Evolutionary conservation across 2,113 vertebrate species (phyloP).

Genomic region (Stegastes partitus): DNA sequence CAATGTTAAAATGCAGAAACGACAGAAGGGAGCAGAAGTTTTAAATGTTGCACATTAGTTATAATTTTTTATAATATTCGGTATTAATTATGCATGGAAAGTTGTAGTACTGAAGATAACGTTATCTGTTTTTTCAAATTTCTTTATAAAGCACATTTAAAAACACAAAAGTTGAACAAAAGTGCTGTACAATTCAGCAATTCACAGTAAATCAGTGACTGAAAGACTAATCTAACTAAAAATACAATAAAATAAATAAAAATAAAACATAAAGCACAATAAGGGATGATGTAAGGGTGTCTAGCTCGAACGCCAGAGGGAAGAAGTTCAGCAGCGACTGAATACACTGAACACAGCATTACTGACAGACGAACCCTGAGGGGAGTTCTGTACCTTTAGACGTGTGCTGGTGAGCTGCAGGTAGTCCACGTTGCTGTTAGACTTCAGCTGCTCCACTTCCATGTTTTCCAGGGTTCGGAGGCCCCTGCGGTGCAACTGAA

Average conservation of each 20-base stretch:
- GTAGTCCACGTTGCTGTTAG: slow-evolving; percentile 89
- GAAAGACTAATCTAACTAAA: too few relatives aligned
- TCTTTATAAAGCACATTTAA: too few relatives aligned
- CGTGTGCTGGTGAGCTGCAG: slow-evolving; percentile 89
- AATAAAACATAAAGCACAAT: too few relatives aligned
- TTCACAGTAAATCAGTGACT: too few relatives aligned
- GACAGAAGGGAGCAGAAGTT: not conserved
- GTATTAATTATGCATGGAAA: not conserved
- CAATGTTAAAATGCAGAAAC: accelerated
- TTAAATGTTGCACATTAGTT: too few relatives aligned
- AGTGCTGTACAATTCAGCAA: too few relatives aligned
- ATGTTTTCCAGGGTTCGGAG: slow-evolving; percentile 90
- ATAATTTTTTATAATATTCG: not conserved
- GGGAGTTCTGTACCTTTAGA: slow-evolving; percentile 85
- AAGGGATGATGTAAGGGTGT: too few relatives aligned
- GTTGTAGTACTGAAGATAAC: not conserved
- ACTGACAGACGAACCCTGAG: not conserved
- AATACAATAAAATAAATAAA: too few relatives aligned
- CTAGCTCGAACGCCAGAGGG: too few relatives aligned
- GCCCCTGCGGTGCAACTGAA: slow-evolving; percentile 89
- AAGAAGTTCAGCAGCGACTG: too few relatives aligned
- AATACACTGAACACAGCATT: not conserved
- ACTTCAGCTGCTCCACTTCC: slow-evolving; percentile 92
- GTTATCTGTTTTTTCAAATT: not conserved
- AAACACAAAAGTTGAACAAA: too few relatives aligned